Evolutionary conservation across 1,140 invertebrate genomes (phyloP).

Genomic region (Bombus sylvicola): DNA sequence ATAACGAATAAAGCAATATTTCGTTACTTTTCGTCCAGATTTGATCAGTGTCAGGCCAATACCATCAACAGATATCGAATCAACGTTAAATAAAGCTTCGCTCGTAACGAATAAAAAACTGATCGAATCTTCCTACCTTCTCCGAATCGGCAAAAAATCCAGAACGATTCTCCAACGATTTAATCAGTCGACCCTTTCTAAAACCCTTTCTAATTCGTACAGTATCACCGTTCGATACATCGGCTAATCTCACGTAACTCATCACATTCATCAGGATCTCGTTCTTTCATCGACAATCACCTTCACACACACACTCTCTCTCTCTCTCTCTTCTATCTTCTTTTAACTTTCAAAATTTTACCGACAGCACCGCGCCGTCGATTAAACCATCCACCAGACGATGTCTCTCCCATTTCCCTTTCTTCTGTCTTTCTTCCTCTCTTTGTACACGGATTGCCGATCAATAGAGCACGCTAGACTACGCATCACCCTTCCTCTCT

Average conservation of each 20-base stretch:
- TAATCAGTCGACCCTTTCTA: not conserved
- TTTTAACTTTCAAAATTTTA: not conserved
- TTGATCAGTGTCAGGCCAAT: not conserved
- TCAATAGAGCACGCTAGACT: conserved; percentile 27
- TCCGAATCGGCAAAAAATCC: not conserved
- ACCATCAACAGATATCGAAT: not conserved
- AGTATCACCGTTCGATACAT: not conserved
- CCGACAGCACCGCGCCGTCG: not conserved
- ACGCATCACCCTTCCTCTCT: not conserved
- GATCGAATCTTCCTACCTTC: not conserved
- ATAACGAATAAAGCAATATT: too few relatives aligned
- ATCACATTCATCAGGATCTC: not conserved
- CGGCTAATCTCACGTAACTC: not conserved
- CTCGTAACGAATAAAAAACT: not conserved
- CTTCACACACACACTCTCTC: too few relatives aligned
- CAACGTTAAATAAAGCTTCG: not conserved
- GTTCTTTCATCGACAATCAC: not conserved
- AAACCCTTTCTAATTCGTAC: not conserved
- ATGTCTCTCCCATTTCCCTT: not conserved
- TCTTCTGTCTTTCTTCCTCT: not conserved
- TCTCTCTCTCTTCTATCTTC: not conserved
- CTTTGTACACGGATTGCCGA: conserved; percentile 35
- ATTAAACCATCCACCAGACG: conserved; percentile 4
- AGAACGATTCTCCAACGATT: not conserved
- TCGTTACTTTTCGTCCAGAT: not conserved